phyloP scores from a whole-genome alignment of 2,888 invertebrate species.

The Dolomedes plantarius region DNA sequence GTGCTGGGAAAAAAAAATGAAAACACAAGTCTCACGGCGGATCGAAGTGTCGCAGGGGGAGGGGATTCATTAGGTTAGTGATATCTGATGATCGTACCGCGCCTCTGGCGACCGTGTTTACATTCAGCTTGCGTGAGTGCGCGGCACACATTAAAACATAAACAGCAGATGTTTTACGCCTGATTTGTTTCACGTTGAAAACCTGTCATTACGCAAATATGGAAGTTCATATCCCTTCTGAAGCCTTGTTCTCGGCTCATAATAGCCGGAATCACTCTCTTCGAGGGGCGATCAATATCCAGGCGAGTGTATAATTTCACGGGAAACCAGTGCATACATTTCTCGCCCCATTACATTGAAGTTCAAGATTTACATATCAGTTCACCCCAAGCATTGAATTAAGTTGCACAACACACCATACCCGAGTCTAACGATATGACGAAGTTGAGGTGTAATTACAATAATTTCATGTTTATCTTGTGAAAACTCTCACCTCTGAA shows the following conservation, averaged over 20 bases:
- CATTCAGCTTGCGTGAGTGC: not conserved
- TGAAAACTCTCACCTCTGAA: too few species aligned
- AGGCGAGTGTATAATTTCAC: too few species aligned
- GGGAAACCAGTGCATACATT: too few species aligned
- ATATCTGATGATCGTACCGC: not conserved
- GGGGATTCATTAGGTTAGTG: not conserved
- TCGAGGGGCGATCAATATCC: not conserved
- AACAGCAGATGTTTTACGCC: slow-evolving; percentile 6
- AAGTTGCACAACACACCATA: too few species aligned
- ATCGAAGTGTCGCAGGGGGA: not conserved
- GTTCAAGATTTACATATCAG: too few species aligned
- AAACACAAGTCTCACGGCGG: not conserved
- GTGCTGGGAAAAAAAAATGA: not conserved
- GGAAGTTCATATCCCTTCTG: not conserved
- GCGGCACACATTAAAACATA: not conserved
- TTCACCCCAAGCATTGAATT: too few species aligned
- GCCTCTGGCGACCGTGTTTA: not conserved
- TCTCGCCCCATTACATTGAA: too few species aligned
- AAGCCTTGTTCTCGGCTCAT: not conserved
- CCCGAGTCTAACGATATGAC: too few species aligned
- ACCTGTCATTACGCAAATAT: not conserved
- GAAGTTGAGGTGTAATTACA: too few species aligned
- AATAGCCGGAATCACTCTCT: not conserved
- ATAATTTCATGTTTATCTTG: too few species aligned
- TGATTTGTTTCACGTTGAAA: not conserved